These are phyloP conservation scores for Seriola aureovittata DNA, from an alignment of 2,113 vertebrate genomes.

Conservation along the genomic window DNA sequence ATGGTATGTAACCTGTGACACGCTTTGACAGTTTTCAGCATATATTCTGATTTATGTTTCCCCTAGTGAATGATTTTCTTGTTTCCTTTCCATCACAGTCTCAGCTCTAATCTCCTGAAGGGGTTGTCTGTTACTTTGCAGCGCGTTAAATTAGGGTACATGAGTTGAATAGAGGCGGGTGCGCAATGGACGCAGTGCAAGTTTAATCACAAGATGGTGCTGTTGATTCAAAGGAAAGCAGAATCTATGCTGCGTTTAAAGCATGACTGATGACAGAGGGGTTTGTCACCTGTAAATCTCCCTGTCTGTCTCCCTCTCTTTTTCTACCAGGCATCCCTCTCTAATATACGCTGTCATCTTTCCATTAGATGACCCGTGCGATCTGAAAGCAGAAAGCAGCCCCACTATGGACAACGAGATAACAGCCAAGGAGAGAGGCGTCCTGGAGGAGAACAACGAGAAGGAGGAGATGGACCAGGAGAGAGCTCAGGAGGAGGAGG, in stretches of 20 bases:
- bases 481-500: conserved; percentile 56
- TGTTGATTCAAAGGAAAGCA: conserved; percentile 62
- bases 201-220: conserved; percentile 77
- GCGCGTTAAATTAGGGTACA: background rate
- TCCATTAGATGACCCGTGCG: conserved; percentile 76
- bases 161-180: background rate
- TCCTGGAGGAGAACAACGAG: conserved; percentile 81
- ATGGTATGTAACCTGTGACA: background rate
- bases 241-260: background rate
- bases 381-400: conserved; percentile 80
- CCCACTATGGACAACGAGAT: conserved; percentile 78
- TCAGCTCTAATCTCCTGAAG: background rate
- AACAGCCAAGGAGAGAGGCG: conserved; percentile 82
- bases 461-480: conserved; percentile 81
- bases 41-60: background rate
- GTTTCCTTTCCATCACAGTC: conserved; percentile 9
- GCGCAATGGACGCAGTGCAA: background rate
- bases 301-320: conserved; percentile 22
- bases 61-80: background rate
- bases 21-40: background rate
- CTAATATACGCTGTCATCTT: conserved; percentile 24
- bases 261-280: conserved; percentile 28
- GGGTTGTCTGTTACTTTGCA: background rate
- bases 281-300: conserved; percentile 32
- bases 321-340: conserved; percentile 7